Evolutionary conservation across 35 echinoderm and acorn worm species (phyloP).

Genomic region (Ophioderma brevispina): DNA sequence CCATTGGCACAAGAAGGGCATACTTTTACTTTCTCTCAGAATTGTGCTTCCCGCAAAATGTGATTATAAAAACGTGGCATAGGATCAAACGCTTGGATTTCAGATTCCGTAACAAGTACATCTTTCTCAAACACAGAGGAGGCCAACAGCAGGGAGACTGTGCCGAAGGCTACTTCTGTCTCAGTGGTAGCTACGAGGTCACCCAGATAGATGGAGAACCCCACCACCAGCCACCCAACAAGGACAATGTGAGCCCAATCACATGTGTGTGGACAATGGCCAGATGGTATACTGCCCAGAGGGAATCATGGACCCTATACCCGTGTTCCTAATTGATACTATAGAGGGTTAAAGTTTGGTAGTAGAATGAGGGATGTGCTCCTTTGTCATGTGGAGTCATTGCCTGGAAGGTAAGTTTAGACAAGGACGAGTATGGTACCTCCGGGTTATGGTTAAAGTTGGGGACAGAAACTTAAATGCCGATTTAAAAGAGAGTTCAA

Average conservation of each 20-base stretch:
- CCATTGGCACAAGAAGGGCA: no score
- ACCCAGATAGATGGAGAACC: slow-evolving; percentile 74
- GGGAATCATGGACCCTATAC: slow-evolving; percentile 75
- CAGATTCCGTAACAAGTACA: no score
- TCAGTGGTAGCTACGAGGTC: slow-evolving; percentile 70
- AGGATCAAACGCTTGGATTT: no score
- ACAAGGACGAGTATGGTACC: neutral
- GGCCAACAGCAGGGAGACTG: slow-evolving; percentile 82
- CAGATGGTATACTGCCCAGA: slow-evolving; percentile 88
- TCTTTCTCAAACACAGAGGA: slow-evolving; percentile 56
- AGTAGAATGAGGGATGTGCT: slow-evolving; percentile 81
- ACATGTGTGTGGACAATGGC: slow-evolving; percentile 90
- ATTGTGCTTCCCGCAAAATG: no score
- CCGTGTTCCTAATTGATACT: slow-evolving; percentile 87
- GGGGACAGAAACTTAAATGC: no score
- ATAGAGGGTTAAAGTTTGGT: slow-evolving; percentile 64
- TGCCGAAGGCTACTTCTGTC: slow-evolving; percentile 91
- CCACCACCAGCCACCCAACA: slow-evolving; percentile 72
- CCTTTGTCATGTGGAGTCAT: slow-evolving; percentile 74
- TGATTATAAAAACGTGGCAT: no score
- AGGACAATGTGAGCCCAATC: slow-evolving; percentile 77
- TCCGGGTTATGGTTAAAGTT: no score
- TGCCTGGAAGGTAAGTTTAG: slow-evolving; percentile 82
- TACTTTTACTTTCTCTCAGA: no score
- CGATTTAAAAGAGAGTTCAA: no score